A percentile compares a stretch with the other conserved stretches of the same genome.
phyloP scores from a whole-genome alignment of 1,140 invertebrate genomes.

The Drosophila pallidifrons region DNA sequence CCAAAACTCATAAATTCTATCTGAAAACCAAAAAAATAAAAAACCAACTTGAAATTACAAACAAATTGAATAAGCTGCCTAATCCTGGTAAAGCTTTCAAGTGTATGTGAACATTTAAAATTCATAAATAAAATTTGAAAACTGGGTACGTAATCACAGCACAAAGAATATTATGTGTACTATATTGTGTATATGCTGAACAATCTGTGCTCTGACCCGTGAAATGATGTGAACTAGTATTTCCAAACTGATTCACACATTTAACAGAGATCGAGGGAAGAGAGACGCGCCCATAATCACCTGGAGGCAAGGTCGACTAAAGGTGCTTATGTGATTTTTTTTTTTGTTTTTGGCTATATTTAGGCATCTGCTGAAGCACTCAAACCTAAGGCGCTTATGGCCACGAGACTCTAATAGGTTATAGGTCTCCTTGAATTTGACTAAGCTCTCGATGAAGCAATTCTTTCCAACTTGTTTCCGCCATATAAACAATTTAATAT shows the following conservation, averaged over 20 bases:
- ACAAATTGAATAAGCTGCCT: conserved; percentile 3
- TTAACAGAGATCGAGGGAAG: background rate
- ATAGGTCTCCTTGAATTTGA: background rate
- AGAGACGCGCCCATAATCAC: conserved; percentile 1
- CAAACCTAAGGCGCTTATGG: conserved; percentile 9
- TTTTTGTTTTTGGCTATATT: conserved; percentile 5
- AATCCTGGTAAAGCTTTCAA: background rate
- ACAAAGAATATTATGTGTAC: no score
- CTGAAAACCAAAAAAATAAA: background rate
- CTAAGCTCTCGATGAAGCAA: background rate
- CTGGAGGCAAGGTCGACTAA: conserved; percentile 3
- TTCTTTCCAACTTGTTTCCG: background rate
- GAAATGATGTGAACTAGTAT: conserved; percentile 60
- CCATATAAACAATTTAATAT: conserved; percentile 11
- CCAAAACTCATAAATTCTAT: conserved; percentile 8
- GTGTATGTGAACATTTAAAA: conserved; percentile 11
- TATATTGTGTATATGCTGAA: conserved; percentile 13
- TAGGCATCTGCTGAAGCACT: background rate
- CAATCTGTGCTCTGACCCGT: conserved; percentile 65
- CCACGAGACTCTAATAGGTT: background rate
- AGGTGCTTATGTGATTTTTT: conserved; percentile 5
- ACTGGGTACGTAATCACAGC: conserved; percentile 1
- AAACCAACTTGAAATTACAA: conserved; percentile 4
- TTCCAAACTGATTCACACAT: conserved; percentile 24
- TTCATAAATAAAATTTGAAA: conserved; percentile 5